Evolutionary conservation across 1,140 invertebrate species (phyloP).

Genomic region (Drosophila ogumai): DNA sequence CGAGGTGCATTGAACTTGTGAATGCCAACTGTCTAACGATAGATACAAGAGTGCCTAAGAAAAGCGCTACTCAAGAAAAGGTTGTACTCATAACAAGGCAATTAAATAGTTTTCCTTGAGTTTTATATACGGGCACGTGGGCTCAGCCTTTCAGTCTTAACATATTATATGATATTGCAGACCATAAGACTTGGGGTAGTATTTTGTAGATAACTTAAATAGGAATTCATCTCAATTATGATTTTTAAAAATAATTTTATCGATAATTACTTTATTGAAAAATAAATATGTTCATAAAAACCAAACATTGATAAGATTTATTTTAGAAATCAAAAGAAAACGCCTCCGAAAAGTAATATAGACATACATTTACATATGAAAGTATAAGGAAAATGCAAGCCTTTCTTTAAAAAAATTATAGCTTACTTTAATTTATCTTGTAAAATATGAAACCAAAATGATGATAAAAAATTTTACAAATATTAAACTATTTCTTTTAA

Average conservation of each 20-base stretch:
- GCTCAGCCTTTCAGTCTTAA: background rate
- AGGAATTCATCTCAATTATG: background rate
- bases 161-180: background rate
- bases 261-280: background rate
- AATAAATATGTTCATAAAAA: no score
- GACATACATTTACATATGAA: background rate
- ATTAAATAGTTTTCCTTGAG: constrained; percentile 24
- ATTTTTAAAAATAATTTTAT: background rate
- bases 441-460: no score
- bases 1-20: constrained; percentile 73
- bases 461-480: no score
- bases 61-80: constrained; percentile 16
- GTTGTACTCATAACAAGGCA: constrained; percentile 26
- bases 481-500: background rate
- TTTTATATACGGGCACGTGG: constrained; percentile 30
- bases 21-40: constrained; percentile 14
- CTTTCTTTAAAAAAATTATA: no score
- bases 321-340: background rate
- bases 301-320: background rate
- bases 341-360: background rate
- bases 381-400: background rate
- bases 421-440: no score
- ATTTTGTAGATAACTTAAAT: background rate
- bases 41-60: constrained; percentile 9
- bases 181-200: background rate